A percentile compares a stretch with the other conserved stretches of the same genome.
phyloP scores from a whole-genome alignment of 2,888 invertebrate species.

The Bombyx huttoni region DNA sequence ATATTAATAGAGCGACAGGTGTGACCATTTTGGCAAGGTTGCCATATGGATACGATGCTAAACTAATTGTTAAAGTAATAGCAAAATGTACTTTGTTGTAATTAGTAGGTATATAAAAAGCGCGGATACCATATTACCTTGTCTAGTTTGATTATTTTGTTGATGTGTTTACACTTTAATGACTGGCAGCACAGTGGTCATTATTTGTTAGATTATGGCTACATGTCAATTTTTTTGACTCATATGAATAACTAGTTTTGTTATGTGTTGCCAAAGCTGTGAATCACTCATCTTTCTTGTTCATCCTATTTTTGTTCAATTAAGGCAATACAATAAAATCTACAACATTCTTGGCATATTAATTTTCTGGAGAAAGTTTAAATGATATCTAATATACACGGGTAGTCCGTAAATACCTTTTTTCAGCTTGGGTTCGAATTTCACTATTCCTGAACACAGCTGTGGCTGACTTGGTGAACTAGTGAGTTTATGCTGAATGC shows the following conservation, averaged over 20 bases:
- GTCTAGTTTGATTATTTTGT: background rate
- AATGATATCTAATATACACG: too few relatives aligned
- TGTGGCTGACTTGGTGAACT: too few relatives aligned
- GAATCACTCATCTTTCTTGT: slow-evolving; percentile 1
- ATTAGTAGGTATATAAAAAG: slow-evolving; percentile 32
- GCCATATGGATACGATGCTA: slow-evolving; percentile 38
- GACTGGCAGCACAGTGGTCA: background rate
- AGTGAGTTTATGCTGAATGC: too few relatives aligned
- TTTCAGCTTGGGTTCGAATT: too few relatives aligned
- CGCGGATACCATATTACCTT: slow-evolving; percentile 8
- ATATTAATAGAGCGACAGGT: slow-evolving; percentile 69
- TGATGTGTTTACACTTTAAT: background rate
- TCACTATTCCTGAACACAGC: too few relatives aligned
- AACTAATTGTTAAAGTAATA: slow-evolving; percentile 50
- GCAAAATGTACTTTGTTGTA: background rate
- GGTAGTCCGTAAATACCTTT: too few relatives aligned
- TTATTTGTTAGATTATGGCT: slow-evolving; percentile 1
- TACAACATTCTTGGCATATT: too few relatives aligned
- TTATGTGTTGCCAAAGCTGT: slow-evolving; percentile 1
- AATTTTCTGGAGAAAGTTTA: too few relatives aligned
- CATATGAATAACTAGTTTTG: background rate
- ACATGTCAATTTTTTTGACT: slow-evolving; percentile 2
- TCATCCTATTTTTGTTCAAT: background rate
- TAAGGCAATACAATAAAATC: background rate
- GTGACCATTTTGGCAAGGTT: slow-evolving; percentile 54